These are phyloP conservation scores for Acanthochromis polyacanthus DNA, from an alignment of 2,113 vertebrate genomes.

Conservation along the genomic window DNA sequence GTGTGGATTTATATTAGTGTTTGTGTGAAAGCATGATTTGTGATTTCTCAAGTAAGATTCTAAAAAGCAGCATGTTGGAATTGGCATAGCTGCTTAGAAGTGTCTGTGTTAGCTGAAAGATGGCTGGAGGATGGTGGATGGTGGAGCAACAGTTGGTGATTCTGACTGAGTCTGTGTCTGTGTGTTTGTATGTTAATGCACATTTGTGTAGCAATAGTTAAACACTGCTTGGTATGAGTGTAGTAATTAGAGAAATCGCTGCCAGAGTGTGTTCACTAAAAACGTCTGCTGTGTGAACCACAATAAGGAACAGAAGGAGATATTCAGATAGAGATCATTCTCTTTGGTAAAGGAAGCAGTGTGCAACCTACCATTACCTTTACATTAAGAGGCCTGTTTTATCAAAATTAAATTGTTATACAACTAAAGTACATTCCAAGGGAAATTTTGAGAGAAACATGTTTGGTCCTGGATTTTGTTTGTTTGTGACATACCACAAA, in stretches of 20 bases:
- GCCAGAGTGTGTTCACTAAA: conserved; percentile 59
- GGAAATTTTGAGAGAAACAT: too few species aligned
- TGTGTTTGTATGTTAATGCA: conserved; percentile 16
- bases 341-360: conserved; percentile 7
- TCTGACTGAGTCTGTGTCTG: not conserved
- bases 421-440: too few species aligned
- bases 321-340: conserved; percentile 40
- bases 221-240: conserved; percentile 48
- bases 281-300: conserved; percentile 38
- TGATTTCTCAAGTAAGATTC: not conserved
- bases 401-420: too few species aligned
- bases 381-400: not conserved
- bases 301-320: conserved; percentile 41
- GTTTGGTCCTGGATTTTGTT: too few species aligned
- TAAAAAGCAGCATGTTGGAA: conserved; percentile 27
- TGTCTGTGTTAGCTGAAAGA: conserved; percentile 35
- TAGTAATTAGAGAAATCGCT: conserved; percentile 55
- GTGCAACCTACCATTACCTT: not conserved
- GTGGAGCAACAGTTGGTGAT: conserved; percentile 15
- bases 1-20: not conserved
- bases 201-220: conserved; percentile 31
- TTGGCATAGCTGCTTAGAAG: conserved; percentile 27
- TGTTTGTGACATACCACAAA: too few species aligned
- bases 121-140: conserved; percentile 12
- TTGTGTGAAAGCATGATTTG: not conserved